Evolutionary conservation across 1,140 invertebrate genomes (phyloP), one percentile per base, ranked within the genome.

Genomic region (Bombus huntii): DNA sequence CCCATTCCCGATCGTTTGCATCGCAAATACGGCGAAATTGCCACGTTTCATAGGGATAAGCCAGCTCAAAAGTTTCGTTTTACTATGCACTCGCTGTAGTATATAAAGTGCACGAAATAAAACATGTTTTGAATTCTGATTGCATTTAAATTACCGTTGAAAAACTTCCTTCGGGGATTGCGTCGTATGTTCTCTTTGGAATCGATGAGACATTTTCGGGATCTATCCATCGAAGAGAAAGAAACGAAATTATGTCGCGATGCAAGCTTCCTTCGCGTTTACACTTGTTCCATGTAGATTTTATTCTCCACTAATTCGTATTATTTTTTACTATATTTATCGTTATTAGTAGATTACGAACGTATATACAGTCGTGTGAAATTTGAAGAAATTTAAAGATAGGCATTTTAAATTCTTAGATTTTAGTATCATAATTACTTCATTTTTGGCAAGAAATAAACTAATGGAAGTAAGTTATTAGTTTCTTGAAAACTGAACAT

Each of bases 1-100:
- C 25, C 25, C 75, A 31, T 77, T 65, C 15, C 15, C 57, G 75
- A 77, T 77, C 75, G 57, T 77, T 62, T 42, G 59, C 74, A 65
- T 62, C 57, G 57, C 37, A 65, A 77, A 65, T 18, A 73, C 39
- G 71, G 8, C 15, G 37, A n/a, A 78, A 78, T 39, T 44, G 75
- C 57, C 28, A 15, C 47, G 74, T 59, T 57, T 25, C 9, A 8
- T n/a, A 28, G 53, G 37, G 18, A 25, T 31, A 34, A 34, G 73
- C 9, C 12, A 65, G 37, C 39, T 65, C 3, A 37, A 39, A 18
- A 66, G n/a, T 78, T 42, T n/a, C 57, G 28, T 62, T 77, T 42
- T 42, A 62, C 25, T 15, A 15, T 15, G 13, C 34, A 13, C 12
- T 57, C 5, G 34, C 10, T 9, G 8, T 53, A 53, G 47, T 53